A percentile compares a stretch with the other conserved stretches of the same genome.
Evolutionary conservation across 2,113 vertebrate genomes (phyloP).

Genomic region (Eubucco bourcierii): DNA sequence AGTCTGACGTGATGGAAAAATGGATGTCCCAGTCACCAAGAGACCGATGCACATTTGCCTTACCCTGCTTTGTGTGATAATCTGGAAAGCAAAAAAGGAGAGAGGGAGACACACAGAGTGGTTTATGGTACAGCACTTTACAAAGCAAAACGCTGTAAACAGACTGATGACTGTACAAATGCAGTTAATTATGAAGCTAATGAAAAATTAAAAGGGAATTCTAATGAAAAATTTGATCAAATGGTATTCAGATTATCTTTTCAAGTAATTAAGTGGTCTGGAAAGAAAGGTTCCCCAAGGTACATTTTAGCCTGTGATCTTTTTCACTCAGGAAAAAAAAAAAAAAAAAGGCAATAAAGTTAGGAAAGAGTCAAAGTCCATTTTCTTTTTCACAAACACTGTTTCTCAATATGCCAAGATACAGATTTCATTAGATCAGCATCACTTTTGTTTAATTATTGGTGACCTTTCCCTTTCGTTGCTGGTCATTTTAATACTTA

Average conservation of each 20-base stretch:
- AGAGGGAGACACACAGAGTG: neutral
- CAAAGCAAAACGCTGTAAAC: slow-evolving; percentile 64
- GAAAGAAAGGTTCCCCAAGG: slow-evolving; percentile 46
- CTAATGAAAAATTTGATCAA: slow-evolving; percentile 78
- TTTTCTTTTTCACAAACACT: slow-evolving; percentile 63
- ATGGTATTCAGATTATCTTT: slow-evolving; percentile 72
- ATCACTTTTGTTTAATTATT: slow-evolving; percentile 70
- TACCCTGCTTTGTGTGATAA: slow-evolving; percentile 37
- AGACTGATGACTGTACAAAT: slow-evolving; percentile 68
- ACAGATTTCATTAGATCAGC: slow-evolving; percentile 69
- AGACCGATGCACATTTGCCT: neutral
- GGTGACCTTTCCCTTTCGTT: slow-evolving; percentile 72
- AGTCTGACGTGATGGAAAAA: slow-evolving; percentile 5
- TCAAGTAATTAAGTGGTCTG: slow-evolving; percentile 71
- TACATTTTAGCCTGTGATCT: slow-evolving; percentile 69
- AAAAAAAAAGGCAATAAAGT: slow-evolving; percentile 36
- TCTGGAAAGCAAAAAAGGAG: slow-evolving; percentile 19
- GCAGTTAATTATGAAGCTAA: slow-evolving; percentile 75
- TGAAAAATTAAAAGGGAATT: slow-evolving; percentile 73
- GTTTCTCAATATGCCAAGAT: slow-evolving; percentile 55
- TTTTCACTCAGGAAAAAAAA: slow-evolving; percentile 41
- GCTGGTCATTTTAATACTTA: slow-evolving; percentile 67
- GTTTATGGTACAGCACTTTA: slow-evolving; percentile 37
- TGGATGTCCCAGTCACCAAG: slow-evolving; percentile 15
- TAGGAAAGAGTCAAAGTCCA: slow-evolving; percentile 38